A percentile compares a stretch with the other conserved stretches of the same genome.
Conservation (phyloP, 1,140 invertebrate species). For the Bombyx mori region ASM3026992v2 NC_085129.1:8927001-8927500, state of each 20-base stretch:
- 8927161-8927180: background rate
- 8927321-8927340: conserved; percentile 21
- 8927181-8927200: conserved; percentile 4
- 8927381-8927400: background rate
- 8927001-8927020: too few species aligned
- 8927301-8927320: conserved; percentile 13
- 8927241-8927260: conserved; percentile 10
- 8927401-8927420: background rate
- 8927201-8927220: background rate
- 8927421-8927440: background rate
- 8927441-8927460: background rate
- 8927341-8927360: conserved; percentile 18
- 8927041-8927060: too few species aligned
- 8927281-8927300: conserved; percentile 16
- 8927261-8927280: conserved; percentile 16
- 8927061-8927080: too few species aligned
- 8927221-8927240: conserved; percentile 1
- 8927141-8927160: background rate
- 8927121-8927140: background rate
- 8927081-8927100: too few species aligned
- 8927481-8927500: background rate
- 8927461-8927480: background rate
- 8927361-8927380: background rate
- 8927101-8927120: too few species aligned
- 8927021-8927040: too few species aligned